phyloP scores from a whole-genome alignment of 1,140 invertebrate species.

The Ips nitidus region DNA sequence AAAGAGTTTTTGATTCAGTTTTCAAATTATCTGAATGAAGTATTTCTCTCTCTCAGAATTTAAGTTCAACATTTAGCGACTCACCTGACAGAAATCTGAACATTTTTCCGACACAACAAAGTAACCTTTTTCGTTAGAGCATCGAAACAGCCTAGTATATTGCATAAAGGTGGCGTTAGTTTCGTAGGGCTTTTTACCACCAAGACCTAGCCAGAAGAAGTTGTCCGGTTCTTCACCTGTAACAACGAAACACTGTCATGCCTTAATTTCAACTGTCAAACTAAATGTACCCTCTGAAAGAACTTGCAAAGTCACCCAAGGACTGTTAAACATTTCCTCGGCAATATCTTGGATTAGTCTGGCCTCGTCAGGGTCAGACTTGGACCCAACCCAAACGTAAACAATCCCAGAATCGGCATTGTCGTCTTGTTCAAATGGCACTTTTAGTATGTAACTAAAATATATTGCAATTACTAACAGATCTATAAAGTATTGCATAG shows the following conservation, averaged over 20 bases:
- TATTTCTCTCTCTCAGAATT: background rate
- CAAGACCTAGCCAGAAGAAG: constrained; percentile 97
- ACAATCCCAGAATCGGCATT: constrained; percentile 89
- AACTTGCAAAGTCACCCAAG: constrained; percentile 83
- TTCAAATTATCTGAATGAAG: too few species aligned
- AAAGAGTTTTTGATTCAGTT: too few species aligned
- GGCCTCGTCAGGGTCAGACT: constrained; percentile 85
- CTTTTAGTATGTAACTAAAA: constrained; percentile 90
- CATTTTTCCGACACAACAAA: constrained; percentile 99
- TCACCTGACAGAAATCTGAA: constrained; percentile 98
- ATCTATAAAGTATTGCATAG: background rate
- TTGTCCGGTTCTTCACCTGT: constrained; percentile 93
- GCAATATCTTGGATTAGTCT: constrained; percentile 90
- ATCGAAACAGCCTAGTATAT: constrained; percentile 92
- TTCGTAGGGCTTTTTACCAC: constrained; percentile 92
- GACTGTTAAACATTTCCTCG: constrained; percentile 89
- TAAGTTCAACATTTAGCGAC: background rate
- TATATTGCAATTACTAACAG: background rate
- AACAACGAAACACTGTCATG: background rate
- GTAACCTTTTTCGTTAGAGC: constrained; percentile 99
- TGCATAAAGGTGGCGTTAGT: constrained; percentile 91
- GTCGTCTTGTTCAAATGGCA: constrained; percentile 90
- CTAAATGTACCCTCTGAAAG: constrained; percentile 73
- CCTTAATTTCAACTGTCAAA: background rate
- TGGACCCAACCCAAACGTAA: constrained; percentile 96